Evolutionary conservation across 92 coral and sea anemone species (phyloP).

Genomic region (Porites evermanni): DNA sequence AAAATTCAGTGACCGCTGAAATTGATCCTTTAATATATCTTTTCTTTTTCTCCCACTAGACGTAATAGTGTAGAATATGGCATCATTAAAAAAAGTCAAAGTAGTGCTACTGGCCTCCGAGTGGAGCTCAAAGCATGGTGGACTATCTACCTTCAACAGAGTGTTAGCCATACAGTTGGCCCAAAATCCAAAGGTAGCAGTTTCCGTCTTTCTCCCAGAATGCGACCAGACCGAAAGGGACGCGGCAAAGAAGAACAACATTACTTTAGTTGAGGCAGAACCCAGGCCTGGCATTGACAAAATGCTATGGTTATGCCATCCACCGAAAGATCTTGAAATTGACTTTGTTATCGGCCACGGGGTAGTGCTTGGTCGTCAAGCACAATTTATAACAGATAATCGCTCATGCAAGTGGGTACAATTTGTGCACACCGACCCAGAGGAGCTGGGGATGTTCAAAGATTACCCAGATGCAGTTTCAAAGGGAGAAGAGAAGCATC

Average conservation of each 20-base stretch:
- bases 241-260: not conserved
- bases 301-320: not conserved
- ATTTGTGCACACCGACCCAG: slow-evolving; percentile 23
- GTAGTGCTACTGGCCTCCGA: slow-evolving; percentile 1
- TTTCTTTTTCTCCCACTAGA: too few relatives aligned
- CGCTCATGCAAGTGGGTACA: not conserved
- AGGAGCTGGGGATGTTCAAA: slow-evolving; percentile 4
- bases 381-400: not conserved
- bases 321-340: not conserved
- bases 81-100: not conserved
- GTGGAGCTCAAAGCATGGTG: not conserved
- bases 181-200: not conserved
- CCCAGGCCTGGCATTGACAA: not conserved
- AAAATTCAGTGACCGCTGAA: too few relatives aligned
- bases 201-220: not conserved
- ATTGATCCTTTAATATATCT: too few relatives aligned
- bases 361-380: slow-evolving; percentile 9
- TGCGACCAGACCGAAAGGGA: not conserved
- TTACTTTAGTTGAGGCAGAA: not conserved
- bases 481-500: not conserved
- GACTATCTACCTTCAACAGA: not conserved
- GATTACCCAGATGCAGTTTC: slow-evolving; percentile 7
- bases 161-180: not conserved
- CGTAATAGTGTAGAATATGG: not conserved
- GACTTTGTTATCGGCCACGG: slow-evolving; percentile 10